Evolutionary conservation across 2,888 invertebrate species (phyloP).

Genomic region (Lamproptera curius): DNA sequence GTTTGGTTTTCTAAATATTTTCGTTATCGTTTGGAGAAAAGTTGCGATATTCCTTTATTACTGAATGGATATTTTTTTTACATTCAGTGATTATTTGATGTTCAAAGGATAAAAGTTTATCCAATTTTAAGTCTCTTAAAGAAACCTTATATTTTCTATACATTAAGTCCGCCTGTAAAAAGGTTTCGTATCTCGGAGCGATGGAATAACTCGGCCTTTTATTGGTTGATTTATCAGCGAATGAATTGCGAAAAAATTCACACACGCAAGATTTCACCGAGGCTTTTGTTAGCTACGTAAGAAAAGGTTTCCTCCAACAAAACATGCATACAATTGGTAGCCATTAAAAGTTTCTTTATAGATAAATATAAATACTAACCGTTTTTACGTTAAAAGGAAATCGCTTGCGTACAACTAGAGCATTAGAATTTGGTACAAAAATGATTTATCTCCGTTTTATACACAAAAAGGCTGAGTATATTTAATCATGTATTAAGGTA

Average conservation of each 20-base stretch:
- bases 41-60: no score
- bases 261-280: slow-evolving; percentile 10
- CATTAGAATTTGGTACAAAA: no score
- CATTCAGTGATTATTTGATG: no score
- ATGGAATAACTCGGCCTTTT: slow-evolving; percentile 8
- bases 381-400: background rate
- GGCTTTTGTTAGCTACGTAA: slow-evolving; percentile 12
- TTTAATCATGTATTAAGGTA: no score
- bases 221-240: slow-evolving; percentile 9
- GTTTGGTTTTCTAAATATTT: no score
- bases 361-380: slow-evolving; percentile 2
- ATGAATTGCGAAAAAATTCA: slow-evolving; percentile 19
- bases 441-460: no score
- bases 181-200: slow-evolving; percentile 1
- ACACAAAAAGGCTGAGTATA: no score
- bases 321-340: slow-evolving; percentile 6
- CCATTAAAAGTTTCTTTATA: slow-evolving; percentile 8
- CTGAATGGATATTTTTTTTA: no score
- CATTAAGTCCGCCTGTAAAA: slow-evolving; percentile 4
- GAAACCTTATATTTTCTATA: slow-evolving; percentile 12
- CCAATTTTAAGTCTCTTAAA: no score
- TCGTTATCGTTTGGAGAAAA: no score
- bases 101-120: no score
- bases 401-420: no score
- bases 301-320: slow-evolving; percentile 14